A percentile compares a stretch with the other conserved stretches of the same genome.
phyloP scores from a whole-genome alignment of 2,113 vertebrate genomes.

The Morphnarchus princeps region DNA sequence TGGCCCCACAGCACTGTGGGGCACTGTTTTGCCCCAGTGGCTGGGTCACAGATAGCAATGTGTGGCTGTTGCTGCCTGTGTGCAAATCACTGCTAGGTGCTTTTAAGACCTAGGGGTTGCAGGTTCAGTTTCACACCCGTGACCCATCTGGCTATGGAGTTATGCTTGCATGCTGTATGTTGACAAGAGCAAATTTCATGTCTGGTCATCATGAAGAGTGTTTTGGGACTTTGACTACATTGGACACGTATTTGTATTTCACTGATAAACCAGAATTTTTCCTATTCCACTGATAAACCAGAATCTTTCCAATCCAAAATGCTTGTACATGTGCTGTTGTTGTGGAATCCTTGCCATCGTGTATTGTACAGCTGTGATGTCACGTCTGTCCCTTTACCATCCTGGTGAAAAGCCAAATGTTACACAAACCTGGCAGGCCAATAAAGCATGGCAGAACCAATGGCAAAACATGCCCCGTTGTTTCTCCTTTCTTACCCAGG shows the following conservation, averaged over 20 bases:
- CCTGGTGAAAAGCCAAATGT: neutral
- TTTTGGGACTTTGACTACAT: neutral
- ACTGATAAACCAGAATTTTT: neutral
- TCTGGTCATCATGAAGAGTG: neutral
- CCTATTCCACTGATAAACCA: neutral
- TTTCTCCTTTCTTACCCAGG: conserved; percentile 22
- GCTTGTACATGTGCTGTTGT: neutral
- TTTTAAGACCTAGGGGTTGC: neutral
- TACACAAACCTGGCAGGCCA: neutral
- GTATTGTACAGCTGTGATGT: neutral
- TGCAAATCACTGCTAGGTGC: neutral
- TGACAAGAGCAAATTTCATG: neutral
- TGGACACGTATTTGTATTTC: neutral
- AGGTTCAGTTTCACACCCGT: neutral
- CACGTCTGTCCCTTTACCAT: neutral
- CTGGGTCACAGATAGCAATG: neutral
- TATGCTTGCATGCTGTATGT: neutral
- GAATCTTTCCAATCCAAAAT: neutral
- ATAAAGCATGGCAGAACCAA: conserved; percentile 52
- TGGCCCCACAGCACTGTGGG: neutral
- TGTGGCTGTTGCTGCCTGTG: neutral
- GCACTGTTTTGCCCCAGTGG: neutral
- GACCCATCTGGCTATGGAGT: neutral
- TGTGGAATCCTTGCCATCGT: neutral
- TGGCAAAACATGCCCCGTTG: neutral